Percentiles rank a stretch among this genome's conserved stretches.
phyloP scores from a whole-genome alignment of 2,888 invertebrate species.

The Lasioglossum zephyrum region DNA sequence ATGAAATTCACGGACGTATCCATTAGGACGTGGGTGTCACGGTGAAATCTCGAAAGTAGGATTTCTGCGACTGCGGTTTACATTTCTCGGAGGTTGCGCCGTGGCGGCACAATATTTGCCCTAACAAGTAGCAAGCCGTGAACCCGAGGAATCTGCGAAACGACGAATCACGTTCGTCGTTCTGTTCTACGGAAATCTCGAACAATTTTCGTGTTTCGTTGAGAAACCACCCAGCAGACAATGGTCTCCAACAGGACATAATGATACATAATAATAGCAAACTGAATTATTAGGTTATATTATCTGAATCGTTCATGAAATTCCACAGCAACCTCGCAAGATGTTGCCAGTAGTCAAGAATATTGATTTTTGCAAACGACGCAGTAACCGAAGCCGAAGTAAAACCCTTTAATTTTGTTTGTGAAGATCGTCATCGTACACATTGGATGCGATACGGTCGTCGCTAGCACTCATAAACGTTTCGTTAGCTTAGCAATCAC shows the following conservation, averaged over 20 bases:
- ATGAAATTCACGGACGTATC: conserved; percentile 19
- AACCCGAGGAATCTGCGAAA: conserved; percentile 10
- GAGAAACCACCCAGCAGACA: not conserved
- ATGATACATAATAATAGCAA: not conserved
- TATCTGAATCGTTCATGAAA: not conserved
- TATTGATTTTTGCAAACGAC: not conserved
- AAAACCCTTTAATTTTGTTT: not conserved
- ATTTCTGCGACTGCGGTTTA: conserved; percentile 30
- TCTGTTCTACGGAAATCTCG: not conserved
- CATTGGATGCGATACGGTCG: not conserved
- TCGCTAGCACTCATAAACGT: not conserved
- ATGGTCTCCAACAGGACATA: not conserved
- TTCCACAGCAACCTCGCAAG: not conserved
- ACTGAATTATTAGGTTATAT: not conserved
- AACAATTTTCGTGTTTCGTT: not conserved
- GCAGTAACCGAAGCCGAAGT: not conserved
- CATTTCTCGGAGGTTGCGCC: conserved; percentile 34
- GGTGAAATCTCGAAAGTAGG: not conserved
- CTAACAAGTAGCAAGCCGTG: not conserved
- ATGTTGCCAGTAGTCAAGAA: not conserved
- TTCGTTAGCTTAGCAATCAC: not conserved
- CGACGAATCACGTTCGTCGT: not conserved
- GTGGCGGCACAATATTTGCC: conserved; percentile 25
- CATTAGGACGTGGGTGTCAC: conserved; percentile 13
- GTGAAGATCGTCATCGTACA: not conserved